Percentiles rank a stretch among this genome's conserved stretches.
Evolutionary conservation across 2,113 vertebrate species (phyloP).

Genomic region (Notarius lentiginosus): DNA sequence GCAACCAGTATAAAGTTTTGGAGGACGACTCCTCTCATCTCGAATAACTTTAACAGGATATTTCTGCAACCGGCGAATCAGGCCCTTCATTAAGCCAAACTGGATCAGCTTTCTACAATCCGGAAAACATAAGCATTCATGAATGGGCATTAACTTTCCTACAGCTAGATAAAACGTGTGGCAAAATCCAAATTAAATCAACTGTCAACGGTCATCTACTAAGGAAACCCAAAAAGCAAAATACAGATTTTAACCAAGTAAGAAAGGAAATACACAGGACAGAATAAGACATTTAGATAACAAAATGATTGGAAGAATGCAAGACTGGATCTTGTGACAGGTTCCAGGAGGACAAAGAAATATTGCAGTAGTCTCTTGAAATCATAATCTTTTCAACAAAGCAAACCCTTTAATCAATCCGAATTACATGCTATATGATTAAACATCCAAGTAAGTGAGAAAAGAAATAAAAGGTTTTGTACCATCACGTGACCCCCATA

Average conservation of each 20-base stretch:
- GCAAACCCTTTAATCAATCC: background rate
- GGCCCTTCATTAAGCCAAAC: constrained; percentile 92
- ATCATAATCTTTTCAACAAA: background rate
- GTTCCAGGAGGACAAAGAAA: background rate
- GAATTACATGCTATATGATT: background rate
- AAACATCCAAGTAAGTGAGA: background rate
- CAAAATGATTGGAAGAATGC: background rate
- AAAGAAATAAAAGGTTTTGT: background rate
- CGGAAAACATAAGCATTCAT: background rate
- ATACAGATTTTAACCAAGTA: background rate
- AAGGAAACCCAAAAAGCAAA: background rate
- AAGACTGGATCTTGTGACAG: background rate
- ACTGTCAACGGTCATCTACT: background rate
- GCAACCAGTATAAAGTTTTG: constrained; percentile 89
- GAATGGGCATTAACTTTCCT: constrained; percentile 11
- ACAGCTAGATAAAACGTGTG: background rate
- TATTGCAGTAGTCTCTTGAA: background rate
- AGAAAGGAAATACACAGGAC: background rate
- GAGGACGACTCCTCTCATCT: constrained; percentile 85
- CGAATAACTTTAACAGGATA: constrained; percentile 87
- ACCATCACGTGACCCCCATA: too few species aligned
- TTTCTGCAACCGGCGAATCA: constrained; percentile 95
- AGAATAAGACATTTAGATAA: background rate
- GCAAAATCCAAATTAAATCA: background rate
- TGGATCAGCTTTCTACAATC: constrained; percentile 87